Base-by-base conservation (phyloP, 1,140 invertebrate genomes). In the Drosophila santomea region DNA sequence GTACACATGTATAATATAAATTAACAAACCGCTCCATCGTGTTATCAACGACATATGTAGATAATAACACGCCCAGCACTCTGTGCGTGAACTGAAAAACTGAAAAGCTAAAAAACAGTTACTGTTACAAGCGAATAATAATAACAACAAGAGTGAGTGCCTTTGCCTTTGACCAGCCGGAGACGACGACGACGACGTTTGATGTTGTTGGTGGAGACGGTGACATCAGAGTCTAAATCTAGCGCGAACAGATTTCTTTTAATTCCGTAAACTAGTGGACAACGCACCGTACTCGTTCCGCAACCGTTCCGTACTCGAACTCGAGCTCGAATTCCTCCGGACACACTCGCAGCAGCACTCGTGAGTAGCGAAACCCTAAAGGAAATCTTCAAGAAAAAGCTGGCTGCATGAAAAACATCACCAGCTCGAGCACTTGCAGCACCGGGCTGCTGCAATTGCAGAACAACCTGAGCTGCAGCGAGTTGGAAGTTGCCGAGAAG, bases 371-470 rank as follows among this genome's bases (percentile, higher is more conserved):
- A 32, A 32, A 32, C 7, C 7, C 39, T n/a, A 38, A 38, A 38
- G 3, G 14, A 38, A 38, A 38, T 32, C 28, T 32, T 8, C 28
- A 38, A 38, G 2, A 38, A 38, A 38, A 47, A 89, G 66, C 81
- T 90, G 85, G 85, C 86, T 90, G 89, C 89, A 91, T 91, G 89
- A 91, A 91, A 91, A 91, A 91, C 79, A 91, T 91, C 60, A 91
- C 89, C 50, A 91, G 89, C 84, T 80, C 89, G 35, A 80, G 84
- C 89, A 91, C 89, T 91, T 91, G 89, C 77, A 78, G 89, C 89
- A 91, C 80, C 55, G 81, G 84, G 58, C 84, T 91, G 89, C 89
- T 91, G 84, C 89, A 91, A 74, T 74, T 91, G 89, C 89, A 89
- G 73, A 91, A 89, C 66, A 91, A 91, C 83, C 80, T 90, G 50